Percentiles rank a stretch among this genome's conserved stretches.
Conservation (phyloP, 2,797 vertebrate species). For the Rhincodon typus region DNA sequence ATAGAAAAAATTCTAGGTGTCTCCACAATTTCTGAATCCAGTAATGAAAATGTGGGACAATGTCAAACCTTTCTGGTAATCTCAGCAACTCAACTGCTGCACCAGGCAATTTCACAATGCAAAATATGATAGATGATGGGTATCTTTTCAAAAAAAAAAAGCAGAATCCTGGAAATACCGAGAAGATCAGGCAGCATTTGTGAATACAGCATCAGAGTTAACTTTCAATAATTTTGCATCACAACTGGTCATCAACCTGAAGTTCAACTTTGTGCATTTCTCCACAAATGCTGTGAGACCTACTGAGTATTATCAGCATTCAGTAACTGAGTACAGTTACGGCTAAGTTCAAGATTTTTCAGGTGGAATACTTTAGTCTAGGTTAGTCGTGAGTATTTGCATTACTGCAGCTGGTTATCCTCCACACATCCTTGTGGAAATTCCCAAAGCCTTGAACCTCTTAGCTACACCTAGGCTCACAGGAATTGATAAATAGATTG, state of each 20-base stretch:
- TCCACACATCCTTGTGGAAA: background rate
- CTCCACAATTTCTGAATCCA: background rate
- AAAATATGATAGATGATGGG: too few species aligned
- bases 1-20: background rate
- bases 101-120: background rate
- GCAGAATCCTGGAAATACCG: too few species aligned
- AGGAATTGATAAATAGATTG: background rate
- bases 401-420: background rate
- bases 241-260: too few species aligned
- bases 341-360: background rate
- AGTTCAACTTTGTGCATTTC: too few species aligned
- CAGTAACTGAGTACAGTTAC: background rate
- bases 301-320: too few species aligned
- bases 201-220: too few species aligned
- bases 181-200: too few species aligned
- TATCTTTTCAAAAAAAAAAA: too few species aligned
- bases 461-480: background rate
- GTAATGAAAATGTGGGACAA: background rate
- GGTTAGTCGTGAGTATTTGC: background rate
- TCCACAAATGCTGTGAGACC: too few species aligned
- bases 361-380: background rate
- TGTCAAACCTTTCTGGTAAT: background rate
- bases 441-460: background rate
- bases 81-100: background rate
- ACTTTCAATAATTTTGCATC: too few species aligned